Conservation (phyloP, 2,113 vertebrate species). For the Heteronetta atricapilla region DNA sequence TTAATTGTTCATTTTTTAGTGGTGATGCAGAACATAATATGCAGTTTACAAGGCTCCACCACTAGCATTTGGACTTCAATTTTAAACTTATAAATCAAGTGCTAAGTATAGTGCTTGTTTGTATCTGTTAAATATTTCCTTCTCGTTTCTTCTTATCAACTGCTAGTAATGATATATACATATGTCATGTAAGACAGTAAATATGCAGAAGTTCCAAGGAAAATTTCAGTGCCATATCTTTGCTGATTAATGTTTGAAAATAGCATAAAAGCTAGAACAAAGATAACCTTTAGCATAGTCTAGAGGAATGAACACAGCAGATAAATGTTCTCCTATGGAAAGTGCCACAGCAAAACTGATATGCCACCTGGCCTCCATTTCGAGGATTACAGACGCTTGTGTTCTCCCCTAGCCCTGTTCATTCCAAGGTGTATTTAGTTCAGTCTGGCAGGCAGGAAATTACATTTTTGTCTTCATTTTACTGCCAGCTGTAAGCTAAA, state of each 20-base stretch:
- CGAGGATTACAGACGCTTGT: not conserved
- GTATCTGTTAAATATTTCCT: constrained; percentile 58
- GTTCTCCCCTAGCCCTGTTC: not conserved
- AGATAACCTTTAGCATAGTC: constrained; percentile 16
- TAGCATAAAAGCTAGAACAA: not conserved
- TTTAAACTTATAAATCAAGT: constrained; percentile 56
- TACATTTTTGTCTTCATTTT: constrained; percentile 41
- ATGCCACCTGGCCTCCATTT: not conserved
- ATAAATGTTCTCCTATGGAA: not conserved
- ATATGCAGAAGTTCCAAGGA: constrained; percentile 25
- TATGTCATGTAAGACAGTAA: constrained; percentile 45
- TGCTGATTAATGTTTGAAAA: constrained; percentile 55
- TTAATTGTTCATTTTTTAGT: constrained; percentile 55
- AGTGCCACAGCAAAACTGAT: not conserved
- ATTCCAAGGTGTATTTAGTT: constrained; percentile 6
- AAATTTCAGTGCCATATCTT: constrained; percentile 3
- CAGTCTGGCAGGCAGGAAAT: constrained; percentile 38
- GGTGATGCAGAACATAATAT: constrained; percentile 28
- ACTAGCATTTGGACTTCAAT: constrained; percentile 37
- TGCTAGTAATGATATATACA: constrained; percentile 58
- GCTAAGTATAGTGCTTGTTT: constrained; percentile 60
- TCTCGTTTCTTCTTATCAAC: constrained; percentile 60
- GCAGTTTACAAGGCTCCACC: constrained; percentile 26
- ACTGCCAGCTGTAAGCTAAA: not conserved
- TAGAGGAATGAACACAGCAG: not conserved